phyloP scores from a whole-genome alignment of 2,797 vertebrate species.

The Gymnoscopelus microlampas region DNA sequence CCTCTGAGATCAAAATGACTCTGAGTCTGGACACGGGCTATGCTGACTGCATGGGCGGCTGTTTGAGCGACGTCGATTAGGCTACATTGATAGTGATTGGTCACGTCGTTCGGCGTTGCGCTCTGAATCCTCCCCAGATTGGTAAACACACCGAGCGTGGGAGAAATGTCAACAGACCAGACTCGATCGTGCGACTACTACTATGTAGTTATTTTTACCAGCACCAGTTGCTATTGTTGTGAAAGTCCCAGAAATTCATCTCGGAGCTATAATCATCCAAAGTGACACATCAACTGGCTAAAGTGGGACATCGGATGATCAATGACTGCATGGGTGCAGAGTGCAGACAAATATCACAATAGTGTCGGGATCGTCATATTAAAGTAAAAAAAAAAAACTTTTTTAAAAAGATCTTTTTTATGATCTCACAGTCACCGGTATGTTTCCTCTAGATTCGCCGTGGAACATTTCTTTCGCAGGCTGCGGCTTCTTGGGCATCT shows the following conservation, averaged over 20 bases:
- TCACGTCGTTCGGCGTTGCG: not conserved
- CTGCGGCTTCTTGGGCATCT: conserved; percentile 95
- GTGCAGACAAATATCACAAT: not conserved
- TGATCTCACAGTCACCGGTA: conserved; percentile 51
- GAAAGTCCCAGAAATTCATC: too few species aligned
- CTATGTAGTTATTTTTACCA: too few species aligned
- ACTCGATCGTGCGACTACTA: not conserved
- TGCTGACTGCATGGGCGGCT: too few species aligned
- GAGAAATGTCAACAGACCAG: conserved; percentile 42
- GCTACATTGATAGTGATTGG: conserved; percentile 57
- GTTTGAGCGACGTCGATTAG: too few species aligned
- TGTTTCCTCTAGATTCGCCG: conserved; percentile 90
- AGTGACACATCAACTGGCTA: not conserved
- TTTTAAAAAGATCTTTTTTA: too few species aligned
- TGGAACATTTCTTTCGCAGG: conserved; percentile 99
- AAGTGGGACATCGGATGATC: too few species aligned
- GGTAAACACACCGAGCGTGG: not conserved
- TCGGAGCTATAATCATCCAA: too few species aligned
- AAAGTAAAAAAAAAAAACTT: too few species aligned
- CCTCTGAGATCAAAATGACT: too few species aligned
- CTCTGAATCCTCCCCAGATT: conserved; percentile 2
- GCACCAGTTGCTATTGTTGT: too few species aligned
- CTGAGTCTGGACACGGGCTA: too few species aligned
- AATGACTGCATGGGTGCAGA: not conserved
- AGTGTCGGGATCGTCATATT: too few species aligned